Conservation (phyloP, 2,113 vertebrate genomes). For the Tor tambroides region DNA sequence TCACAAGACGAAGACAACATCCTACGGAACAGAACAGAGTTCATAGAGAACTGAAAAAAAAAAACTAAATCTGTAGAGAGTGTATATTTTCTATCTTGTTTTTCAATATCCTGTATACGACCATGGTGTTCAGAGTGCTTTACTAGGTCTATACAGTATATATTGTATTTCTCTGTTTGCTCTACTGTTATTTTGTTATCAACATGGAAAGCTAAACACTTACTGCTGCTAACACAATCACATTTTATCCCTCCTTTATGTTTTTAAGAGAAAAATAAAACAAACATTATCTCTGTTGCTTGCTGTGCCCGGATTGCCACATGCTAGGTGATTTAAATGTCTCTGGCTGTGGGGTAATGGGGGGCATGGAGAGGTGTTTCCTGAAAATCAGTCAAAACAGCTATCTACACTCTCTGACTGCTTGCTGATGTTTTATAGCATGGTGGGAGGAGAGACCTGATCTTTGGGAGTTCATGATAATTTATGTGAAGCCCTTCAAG, state of each 20-base stretch:
- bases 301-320: neutral
- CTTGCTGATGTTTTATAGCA: conserved; percentile 33
- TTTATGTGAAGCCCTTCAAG: conserved; percentile 59
- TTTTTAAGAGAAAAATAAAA: too few relatives aligned
- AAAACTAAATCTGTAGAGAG: too few relatives aligned
- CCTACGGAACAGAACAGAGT: neutral
- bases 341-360: neutral
- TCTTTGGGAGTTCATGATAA: conserved; percentile 55
- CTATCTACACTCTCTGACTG: conserved; percentile 35
- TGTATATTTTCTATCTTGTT: neutral
- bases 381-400: conserved; percentile 16
- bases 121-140: neutral
- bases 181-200: too few relatives aligned
- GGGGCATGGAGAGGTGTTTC: neutral
- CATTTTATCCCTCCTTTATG: too few relatives aligned
- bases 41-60: neutral
- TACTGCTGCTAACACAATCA: too few relatives aligned
- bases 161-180: too few relatives aligned
- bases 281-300: neutral
- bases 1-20: neutral
- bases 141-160: too few relatives aligned
- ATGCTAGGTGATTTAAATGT: conserved; percentile 1
- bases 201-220: too few relatives aligned
- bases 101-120: neutral
- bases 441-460: conserved; percentile 39